Base-by-base conservation (phyloP, 2,797 vertebrate species). In the Enteromius mattozi region DNA sequence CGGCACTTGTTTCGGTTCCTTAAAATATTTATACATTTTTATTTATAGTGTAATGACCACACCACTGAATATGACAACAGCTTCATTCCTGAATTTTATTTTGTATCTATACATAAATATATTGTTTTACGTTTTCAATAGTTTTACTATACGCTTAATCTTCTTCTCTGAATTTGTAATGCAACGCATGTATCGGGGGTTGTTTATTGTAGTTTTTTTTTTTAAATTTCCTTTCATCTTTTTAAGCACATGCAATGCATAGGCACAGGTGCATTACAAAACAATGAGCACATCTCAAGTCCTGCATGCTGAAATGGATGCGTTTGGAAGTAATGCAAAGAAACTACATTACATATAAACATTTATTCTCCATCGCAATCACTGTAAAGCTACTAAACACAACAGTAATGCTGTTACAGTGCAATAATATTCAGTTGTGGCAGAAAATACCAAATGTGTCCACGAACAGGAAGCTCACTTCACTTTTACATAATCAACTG, bases 341-440 rank as follows among this genome's bases (percentile, higher is more conserved):
- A 49, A 33, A 66, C 59, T 21, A 47, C 51, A 16, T 40, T 16
- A 27, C 72, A 35, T 21, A n/a, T 33, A 49, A 49, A 72, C 54
- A 54, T 79, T 78, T 47, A 78, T 78, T 78, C 24, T 47, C 45
- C 6, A 47, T 14, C 9, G 0, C 6, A 12, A 40, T 12, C 71
- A 19, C 35, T 75, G 71, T 13, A 35, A 78, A 76, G 85, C 80
- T 80, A 30, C 45, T 16, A 56, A 24, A 51, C 66, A 68, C 68
- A 16, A 85, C 85, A 80, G 71, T 59, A 45, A 40, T 82, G 78
- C 70, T 84, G 77, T 63, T 82, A 84, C 56, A 76, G 78, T 70
- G 80, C 42, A 90, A 86, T 45, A 89, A 78, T 75, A 65, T 81
- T 69, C 68, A 89, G 86, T 14, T 75, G 89, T 65, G 89, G 16